Base-by-base conservation (phyloP, 2,888 invertebrate species). In the Amphipoea lucens region DNA sequence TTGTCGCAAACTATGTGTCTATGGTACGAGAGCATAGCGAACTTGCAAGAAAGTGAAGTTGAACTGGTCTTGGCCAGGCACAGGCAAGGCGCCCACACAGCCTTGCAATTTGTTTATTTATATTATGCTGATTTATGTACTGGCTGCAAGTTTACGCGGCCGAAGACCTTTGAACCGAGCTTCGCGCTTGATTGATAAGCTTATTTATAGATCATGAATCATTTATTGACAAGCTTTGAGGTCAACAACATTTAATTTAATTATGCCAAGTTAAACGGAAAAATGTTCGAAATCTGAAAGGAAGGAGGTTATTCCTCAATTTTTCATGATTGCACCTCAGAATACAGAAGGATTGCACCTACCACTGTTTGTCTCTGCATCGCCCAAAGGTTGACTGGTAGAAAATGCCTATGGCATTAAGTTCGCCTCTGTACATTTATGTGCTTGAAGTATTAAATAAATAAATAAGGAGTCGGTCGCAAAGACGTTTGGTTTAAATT, bases 151-250 rank as follows among this genome's bases (percentile, higher is more conserved):
- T 88, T 90, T 88, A 88, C 87, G 87, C 90, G 92, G 90, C 76
- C 91, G 83, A 88, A 90, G 92, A 90, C 91, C 92, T 90, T 87
- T 90, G 91, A 90, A 90, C 91, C 73, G 75, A 82, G 90, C 89
- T 87, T 87, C 80, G 81, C 82, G 88, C 84, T 82, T 87, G 81
- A 86, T 87, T 90, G 90, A 91, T 90, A 91, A 90, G 81, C 80
- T 81, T 90, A 90, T 87, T 85, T 87, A 88, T 90, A 90, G 79
- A 83, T 74, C 70, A 78, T 81, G 84, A 75, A 79, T 87, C 83
- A 88, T 80, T 85, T 86, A 89, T 88, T 88, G 87, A 89, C 87
- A 87, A 82, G 51, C 74, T 54, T 70, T 48, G 83, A 76, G 81
- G 87, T 90, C 85, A 79, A 85, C 79, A 79, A 79, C 88, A 73